phyloP scores from a whole-genome alignment of 1,140 invertebrate species.

The Lasioglossum albipes region DNA sequence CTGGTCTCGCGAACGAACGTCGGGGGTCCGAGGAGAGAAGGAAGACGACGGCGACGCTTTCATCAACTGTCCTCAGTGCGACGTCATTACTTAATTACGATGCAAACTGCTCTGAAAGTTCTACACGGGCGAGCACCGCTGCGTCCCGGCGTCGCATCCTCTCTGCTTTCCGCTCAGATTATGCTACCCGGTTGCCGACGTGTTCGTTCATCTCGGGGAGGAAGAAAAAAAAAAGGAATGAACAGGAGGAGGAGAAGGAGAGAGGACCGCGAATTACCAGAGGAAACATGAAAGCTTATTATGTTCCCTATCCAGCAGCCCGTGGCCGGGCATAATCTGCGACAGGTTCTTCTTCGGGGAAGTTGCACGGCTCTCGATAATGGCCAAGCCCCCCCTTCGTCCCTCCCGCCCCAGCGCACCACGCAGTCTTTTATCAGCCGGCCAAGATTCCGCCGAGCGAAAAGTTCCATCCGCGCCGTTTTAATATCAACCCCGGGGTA shows the following conservation, averaged over 20 bases:
- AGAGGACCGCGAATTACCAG: background rate
- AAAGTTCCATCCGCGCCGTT: background rate
- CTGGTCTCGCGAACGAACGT: constrained; percentile 24
- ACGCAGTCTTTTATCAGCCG: background rate
- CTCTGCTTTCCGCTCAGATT: background rate
- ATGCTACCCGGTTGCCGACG: background rate
- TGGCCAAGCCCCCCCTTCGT: background rate
- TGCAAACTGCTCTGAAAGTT: constrained; percentile 62
- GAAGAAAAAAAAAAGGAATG: background rate
- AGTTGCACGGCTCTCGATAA: constrained; percentile 12
- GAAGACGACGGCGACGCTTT: background rate
- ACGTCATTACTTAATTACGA: constrained; percentile 65
- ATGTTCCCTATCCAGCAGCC: background rate
- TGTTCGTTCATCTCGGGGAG: constrained; percentile 21
- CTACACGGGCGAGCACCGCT: constrained; percentile 34
- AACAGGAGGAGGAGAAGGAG: too few species aligned
- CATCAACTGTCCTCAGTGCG: constrained; percentile 46
- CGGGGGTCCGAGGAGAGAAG: background rate
- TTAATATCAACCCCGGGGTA: background rate
- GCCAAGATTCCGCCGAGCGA: background rate
- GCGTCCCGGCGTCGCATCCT: background rate
- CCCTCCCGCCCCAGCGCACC: too few species aligned
- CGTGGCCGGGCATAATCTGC: background rate
- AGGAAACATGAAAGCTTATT: background rate
- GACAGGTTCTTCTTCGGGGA: constrained; percentile 1